A percentile compares a stretch with the other conserved stretches of the same genome.
Evolutionary conservation across 1,140 invertebrate genomes (phyloP).

Genomic region (Sweltsa coloradensis): DNA sequence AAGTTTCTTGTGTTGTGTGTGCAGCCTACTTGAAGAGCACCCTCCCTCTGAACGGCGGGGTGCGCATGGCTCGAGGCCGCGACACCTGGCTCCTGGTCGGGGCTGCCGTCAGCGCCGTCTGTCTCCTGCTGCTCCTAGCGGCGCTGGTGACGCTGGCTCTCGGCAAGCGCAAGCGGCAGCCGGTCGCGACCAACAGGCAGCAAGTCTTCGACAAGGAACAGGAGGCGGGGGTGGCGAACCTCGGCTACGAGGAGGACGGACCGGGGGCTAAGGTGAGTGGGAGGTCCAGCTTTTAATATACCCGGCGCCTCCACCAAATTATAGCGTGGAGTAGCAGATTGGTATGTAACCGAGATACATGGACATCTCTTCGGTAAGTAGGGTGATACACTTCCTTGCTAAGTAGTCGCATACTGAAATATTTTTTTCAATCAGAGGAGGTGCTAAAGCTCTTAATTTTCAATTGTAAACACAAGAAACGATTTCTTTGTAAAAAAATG

Average conservation of each 20-base stretch:
- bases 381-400: too few relatives aligned
- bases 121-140: conserved; percentile 47
- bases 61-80: conserved; percentile 26
- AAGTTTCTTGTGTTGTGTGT: conserved; percentile 8
- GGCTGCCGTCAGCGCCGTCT: conserved; percentile 41
- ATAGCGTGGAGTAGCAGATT: too few relatives aligned
- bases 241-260: conserved; percentile 1
- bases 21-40: conserved; percentile 25
- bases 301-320: too few relatives aligned
- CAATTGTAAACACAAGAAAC: too few relatives aligned
- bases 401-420: too few relatives aligned
- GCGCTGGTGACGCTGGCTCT: conserved; percentile 43
- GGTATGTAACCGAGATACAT: too few relatives aligned
- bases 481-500: too few relatives aligned
- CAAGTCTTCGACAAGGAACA: conserved; percentile 17
- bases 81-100: conserved; percentile 51
- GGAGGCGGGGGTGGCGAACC: conserved; percentile 2
- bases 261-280: background rate
- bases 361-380: too few relatives aligned
- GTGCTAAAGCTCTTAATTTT: too few relatives aligned
- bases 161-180: conserved; percentile 29
- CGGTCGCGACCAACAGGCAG: conserved; percentile 13
- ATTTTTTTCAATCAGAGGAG: too few relatives aligned
- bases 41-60: conserved; percentile 28
- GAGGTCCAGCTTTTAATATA: background rate